Conservation (phyloP, 1,140 invertebrate genomes). For the Brachionus manjavacas region DNA sequence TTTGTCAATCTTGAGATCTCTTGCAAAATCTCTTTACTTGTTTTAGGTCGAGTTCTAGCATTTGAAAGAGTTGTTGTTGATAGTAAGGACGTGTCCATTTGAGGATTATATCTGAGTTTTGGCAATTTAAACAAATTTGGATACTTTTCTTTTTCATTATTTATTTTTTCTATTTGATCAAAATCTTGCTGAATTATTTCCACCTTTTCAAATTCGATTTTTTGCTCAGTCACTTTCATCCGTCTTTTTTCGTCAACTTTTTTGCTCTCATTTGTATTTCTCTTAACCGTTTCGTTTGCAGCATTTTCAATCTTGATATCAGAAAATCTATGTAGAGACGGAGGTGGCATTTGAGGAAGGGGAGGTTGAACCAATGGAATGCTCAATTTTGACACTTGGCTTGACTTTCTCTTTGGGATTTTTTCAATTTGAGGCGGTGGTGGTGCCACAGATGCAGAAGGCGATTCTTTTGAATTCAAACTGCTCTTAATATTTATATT, state of each 20-base stretch:
- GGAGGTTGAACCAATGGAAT: conserved; percentile 5
- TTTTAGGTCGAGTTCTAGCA: conserved; percentile 24
- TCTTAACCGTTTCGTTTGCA: neutral
- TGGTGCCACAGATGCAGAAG: neutral
- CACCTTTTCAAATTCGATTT: neutral
- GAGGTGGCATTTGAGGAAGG: neutral
- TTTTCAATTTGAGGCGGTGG: neutral
- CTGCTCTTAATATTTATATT: neutral
- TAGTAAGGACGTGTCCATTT: neutral
- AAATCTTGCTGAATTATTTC: neutral
- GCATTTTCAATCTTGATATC: neutral
- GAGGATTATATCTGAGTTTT: neutral
- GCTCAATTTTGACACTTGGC: neutral
- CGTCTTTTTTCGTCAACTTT: neutral
- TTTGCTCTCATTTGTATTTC: neutral
- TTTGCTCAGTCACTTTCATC: conserved; percentile 17
- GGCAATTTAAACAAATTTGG: conserved; percentile 28
- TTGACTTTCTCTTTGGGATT: neutral
- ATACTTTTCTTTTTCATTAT: neutral
- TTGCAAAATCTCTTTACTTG: conserved; percentile 39
- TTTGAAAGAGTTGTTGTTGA: conserved; percentile 29
- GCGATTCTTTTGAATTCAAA: neutral
- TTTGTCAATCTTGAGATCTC: conserved; percentile 39
- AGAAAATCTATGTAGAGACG: neutral
- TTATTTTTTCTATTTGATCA: neutral